phyloP scores from a whole-genome alignment of 2,797 vertebrate species.

The Capromys pilorides region DNA sequence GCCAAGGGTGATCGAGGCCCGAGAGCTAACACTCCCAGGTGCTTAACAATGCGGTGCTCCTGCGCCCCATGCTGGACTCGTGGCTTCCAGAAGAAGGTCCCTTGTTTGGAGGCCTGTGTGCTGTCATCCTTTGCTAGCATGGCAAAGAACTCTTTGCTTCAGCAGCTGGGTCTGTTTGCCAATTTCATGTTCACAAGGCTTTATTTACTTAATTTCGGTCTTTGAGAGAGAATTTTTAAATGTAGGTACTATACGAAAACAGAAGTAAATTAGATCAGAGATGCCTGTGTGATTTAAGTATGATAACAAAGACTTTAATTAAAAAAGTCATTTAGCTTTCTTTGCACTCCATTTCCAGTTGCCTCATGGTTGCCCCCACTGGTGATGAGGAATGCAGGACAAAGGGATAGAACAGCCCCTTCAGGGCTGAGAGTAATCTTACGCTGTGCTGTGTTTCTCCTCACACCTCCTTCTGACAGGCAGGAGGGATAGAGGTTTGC shows the following conservation, averaged over 20 bases:
- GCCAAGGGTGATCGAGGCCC: not conserved
- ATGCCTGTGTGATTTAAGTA: constrained; percentile 3
- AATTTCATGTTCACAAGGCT: not conserved
- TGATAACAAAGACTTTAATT: not conserved
- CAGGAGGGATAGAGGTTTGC: not conserved
- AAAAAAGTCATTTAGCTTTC: not conserved
- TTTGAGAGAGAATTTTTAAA: constrained; percentile 1
- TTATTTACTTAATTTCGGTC: not conserved
- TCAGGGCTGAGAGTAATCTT: not conserved
- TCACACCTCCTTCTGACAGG: not conserved
- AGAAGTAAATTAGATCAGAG: constrained; percentile 48
- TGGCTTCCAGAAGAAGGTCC: not conserved
- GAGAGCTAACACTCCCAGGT: not conserved
- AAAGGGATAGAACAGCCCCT: not conserved
- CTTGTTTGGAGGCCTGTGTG: not conserved
- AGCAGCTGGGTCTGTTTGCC: not conserved
- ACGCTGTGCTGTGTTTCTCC: not conserved
- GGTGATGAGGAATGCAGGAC: not conserved
- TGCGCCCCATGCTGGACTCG: not conserved
- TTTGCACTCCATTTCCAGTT: not conserved
- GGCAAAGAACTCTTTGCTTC: not conserved
- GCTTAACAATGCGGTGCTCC: not conserved
- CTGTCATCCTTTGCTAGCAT: not conserved
- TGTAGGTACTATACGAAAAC: constrained; percentile 36
- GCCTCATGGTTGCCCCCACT: not conserved